These are phyloP conservation scores for Taenaris catops DNA, from an alignment of 2,888 invertebrate genomes.

Conservation along the genomic window DNA sequence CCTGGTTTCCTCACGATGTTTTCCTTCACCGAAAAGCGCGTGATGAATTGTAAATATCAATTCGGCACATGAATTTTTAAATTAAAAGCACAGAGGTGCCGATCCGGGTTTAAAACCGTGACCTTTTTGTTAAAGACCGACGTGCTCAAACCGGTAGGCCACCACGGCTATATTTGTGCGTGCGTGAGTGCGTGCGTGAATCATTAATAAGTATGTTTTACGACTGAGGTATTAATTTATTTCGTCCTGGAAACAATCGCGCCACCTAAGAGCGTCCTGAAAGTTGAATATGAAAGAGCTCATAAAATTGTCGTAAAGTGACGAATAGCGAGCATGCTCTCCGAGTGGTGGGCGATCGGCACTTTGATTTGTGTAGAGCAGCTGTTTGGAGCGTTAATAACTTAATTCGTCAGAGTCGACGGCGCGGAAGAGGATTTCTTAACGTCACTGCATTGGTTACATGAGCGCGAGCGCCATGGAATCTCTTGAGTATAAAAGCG, in stretches of 20 bases:
- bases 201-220: conserved; percentile 58
- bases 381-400: conserved; percentile 75
- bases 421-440: conserved; percentile 65
- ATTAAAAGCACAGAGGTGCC: too few species aligned
- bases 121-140: too few species aligned
- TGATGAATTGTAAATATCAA: too few species aligned
- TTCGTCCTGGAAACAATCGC: conserved; percentile 67
- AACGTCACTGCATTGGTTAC: conserved; percentile 35
- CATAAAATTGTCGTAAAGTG: conserved; percentile 70
- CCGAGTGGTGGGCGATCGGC: conserved; percentile 52
- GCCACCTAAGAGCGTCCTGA: conserved; percentile 37
- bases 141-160: too few species aligned
- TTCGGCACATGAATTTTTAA: too few species aligned
- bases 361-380: conserved; percentile 76
- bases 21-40: too few species aligned
- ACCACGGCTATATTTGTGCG: too few species aligned
- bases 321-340: conserved; percentile 52
- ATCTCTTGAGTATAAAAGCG: conserved; percentile 30
- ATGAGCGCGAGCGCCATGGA: conserved; percentile 61
- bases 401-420: conserved; percentile 76
- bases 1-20: too few species aligned
- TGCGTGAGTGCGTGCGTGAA: too few species aligned
- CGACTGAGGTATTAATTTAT: conserved; percentile 64
- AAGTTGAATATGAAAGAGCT: conserved; percentile 68
- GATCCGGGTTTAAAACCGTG: too few species aligned